Evolutionary conservation across 2,113 vertebrate species (phyloP).

Genomic region (Phrynosoma platyrhinos): DNA sequence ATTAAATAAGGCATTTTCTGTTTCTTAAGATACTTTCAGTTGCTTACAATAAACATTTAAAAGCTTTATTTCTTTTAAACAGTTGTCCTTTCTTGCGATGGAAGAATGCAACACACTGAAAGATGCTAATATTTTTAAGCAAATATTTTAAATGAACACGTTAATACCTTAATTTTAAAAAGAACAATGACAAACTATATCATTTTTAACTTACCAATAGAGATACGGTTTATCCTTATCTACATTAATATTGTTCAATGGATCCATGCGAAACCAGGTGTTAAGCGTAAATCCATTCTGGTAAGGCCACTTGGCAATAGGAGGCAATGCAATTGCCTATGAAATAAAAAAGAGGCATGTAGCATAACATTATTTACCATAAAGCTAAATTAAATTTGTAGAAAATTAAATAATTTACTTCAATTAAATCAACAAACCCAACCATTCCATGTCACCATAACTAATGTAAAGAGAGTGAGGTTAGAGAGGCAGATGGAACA

Average conservation of each 20-base stretch:
- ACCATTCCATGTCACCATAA: neutral
- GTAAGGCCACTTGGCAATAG: conserved; percentile 99
- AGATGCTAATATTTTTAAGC: too few species aligned
- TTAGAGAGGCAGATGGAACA: too few species aligned
- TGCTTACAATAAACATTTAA: neutral
- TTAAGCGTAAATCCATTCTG: conserved; percentile 97
- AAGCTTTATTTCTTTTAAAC: neutral
- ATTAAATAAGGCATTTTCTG: neutral
- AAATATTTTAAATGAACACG: neutral
- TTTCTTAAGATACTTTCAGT: neutral
- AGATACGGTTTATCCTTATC: conserved; percentile 99
- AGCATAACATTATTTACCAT: neutral
- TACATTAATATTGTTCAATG: conserved; percentile 94
- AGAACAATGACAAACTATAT: neutral
- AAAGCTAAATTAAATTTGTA: neutral
- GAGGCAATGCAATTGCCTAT: conserved; percentile 97
- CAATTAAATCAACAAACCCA: neutral
- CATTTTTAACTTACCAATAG: conserved; percentile 87
- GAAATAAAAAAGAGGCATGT: conserved; percentile 13
- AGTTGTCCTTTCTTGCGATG: neutral
- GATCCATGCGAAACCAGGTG: conserved; percentile 99
- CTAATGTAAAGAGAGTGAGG: neutral
- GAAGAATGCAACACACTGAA: neutral
- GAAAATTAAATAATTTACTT: conserved; percentile 5
- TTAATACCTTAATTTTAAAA: conserved; percentile 4